Conservation (phyloP, 2,888 invertebrate species). For the Dynastes grantii region DNA sequence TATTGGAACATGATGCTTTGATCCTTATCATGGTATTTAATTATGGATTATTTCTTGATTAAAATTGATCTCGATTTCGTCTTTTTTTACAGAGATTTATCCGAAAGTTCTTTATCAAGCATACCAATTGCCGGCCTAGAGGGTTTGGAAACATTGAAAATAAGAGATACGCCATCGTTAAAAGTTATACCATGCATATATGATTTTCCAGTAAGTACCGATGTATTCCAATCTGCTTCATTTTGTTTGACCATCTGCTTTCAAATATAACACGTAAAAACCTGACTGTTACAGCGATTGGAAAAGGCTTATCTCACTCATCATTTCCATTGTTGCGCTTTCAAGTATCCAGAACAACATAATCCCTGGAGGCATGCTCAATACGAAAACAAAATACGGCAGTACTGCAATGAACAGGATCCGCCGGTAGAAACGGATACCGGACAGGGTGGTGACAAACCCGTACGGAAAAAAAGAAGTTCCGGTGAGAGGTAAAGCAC, state of each 20-base stretch:
- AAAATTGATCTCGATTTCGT: too few species aligned
- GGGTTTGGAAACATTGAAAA: conserved; percentile 79
- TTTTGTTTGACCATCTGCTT: background rate
- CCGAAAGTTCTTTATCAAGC: conserved; percentile 82
- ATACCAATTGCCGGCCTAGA: conserved; percentile 83
- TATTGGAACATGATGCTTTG: too few species aligned
- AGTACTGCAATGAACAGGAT: conserved; percentile 40
- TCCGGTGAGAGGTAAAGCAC: conserved; percentile 9
- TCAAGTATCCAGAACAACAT: conserved; percentile 86
- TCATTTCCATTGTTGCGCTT: conserved; percentile 93
- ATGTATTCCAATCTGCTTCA: too few species aligned
- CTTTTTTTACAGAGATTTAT: conserved; percentile 80
- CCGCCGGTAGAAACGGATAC: conserved; percentile 41
- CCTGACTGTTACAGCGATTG: conserved; percentile 73
- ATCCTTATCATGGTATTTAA: too few species aligned
- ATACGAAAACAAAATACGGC: conserved; percentile 67
- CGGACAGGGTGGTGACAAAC: conserved; percentile 28
- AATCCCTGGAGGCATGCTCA: conserved; percentile 80
- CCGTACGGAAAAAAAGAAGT: conserved; percentile 48
- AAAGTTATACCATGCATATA: conserved; percentile 89
- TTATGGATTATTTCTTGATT: too few species aligned
- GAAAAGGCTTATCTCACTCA: conserved; percentile 84
- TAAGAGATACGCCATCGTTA: conserved; percentile 82
- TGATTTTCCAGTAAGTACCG: conserved; percentile 78
- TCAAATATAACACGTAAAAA: background rate